These are phyloP conservation scores for Thaumetopoea pityocampa DNA, from an alignment of 1,140 invertebrate species.

Conservation along the genomic window DNA sequence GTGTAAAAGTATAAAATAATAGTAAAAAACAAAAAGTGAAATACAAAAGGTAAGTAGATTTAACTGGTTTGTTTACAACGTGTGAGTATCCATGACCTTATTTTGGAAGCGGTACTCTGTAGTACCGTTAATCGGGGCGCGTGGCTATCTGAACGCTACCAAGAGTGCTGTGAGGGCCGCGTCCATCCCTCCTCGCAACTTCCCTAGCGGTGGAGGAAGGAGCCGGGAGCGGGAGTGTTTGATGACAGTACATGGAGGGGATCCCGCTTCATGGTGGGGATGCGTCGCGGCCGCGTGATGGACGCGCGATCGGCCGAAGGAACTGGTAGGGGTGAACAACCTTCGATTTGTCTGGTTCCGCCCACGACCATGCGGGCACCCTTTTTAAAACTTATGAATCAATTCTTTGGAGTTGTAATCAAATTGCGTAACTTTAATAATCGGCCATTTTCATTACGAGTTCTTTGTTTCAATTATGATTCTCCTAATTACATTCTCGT, in stretches of 20 bases:
- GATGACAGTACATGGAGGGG: constrained; percentile 70
- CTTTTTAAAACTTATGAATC: constrained; percentile 40
- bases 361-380: constrained; percentile 37
- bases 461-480: constrained; percentile 39
- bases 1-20: constrained; percentile 1
- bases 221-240: constrained; percentile 74
- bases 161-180: constrained; percentile 58
- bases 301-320: constrained; percentile 58
- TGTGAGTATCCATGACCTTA: constrained; percentile 71
- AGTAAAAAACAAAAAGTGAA: constrained; percentile 11
- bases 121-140: constrained; percentile 65
- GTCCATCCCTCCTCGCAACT: constrained; percentile 69
- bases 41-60: constrained; percentile 36
- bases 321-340: constrained; percentile 74
- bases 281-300: constrained; percentile 65
- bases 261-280: constrained; percentile 73
- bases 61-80: constrained; percentile 37
- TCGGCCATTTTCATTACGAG: constrained; percentile 38
- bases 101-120: constrained; percentile 67
- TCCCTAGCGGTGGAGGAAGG: constrained; percentile 69
- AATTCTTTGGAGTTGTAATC: constrained; percentile 21
- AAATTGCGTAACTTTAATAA: constrained; percentile 57
- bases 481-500: too few relatives aligned
- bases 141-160: constrained; percentile 57
- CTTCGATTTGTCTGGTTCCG: constrained; percentile 46